phyloP scores from a whole-genome alignment of 2,797 vertebrate genomes.

The Buphagus erythrorhynchus region DNA sequence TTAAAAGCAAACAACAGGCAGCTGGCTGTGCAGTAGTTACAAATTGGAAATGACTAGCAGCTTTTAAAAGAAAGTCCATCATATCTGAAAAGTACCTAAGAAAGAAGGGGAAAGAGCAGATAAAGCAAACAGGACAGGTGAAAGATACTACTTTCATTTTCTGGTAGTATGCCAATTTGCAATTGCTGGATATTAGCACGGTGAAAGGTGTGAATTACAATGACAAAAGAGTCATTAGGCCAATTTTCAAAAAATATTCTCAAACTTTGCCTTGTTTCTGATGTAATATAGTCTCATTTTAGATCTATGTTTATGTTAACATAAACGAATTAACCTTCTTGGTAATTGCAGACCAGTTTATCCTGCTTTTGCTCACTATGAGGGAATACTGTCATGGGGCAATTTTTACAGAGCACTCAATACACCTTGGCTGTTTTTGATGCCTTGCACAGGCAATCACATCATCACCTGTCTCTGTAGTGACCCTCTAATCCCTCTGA shows the following conservation, averaged over 20 bases:
- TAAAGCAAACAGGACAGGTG: neutral
- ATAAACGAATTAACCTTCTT: neutral
- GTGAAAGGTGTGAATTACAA: conserved; percentile 18
- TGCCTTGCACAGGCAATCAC: neutral
- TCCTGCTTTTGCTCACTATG: neutral
- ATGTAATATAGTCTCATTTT: conserved; percentile 35
- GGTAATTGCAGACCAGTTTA: conserved; percentile 14
- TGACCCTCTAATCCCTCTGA: neutral
- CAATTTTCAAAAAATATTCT: conserved; percentile 32
- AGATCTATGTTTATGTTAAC: conserved; percentile 36
- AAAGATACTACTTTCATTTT: neutral
- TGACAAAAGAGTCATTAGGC: conserved; percentile 36
- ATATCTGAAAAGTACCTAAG: neutral
- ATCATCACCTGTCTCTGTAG: neutral
- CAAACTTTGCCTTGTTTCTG: conserved; percentile 29
- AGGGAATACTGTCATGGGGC: neutral
- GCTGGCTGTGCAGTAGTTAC: neutral
- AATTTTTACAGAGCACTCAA: neutral
- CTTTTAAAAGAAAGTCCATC: neutral
- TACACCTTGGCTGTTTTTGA: neutral
- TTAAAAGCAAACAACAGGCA: neutral
- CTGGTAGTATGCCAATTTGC: neutral
- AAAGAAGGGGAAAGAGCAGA: neutral
- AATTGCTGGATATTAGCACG: conserved; percentile 12
- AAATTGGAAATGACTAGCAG: neutral